A percentile compares a stretch with the other conserved stretches of the same genome.
Evolutionary conservation across 2,797 vertebrate species (phyloP).

Genomic region (Spondyliosoma cantharus): DNA sequence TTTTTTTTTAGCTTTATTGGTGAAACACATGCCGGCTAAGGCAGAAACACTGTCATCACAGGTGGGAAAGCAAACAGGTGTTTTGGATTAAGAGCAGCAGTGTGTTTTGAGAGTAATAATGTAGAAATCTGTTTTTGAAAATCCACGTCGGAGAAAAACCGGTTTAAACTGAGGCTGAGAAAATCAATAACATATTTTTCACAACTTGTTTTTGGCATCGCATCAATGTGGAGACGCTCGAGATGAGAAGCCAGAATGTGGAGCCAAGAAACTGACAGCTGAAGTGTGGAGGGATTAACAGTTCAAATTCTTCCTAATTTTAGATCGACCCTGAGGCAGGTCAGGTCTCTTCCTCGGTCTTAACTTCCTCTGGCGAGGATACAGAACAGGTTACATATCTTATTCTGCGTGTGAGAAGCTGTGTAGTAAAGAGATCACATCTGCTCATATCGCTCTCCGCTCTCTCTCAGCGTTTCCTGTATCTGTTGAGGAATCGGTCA

Average conservation of each 20-base stretch:
- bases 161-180: background rate
- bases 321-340: background rate
- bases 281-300: slow-evolving; percentile 6
- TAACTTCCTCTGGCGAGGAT: background rate
- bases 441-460: background rate
- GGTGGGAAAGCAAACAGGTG: too few species aligned
- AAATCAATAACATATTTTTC: background rate
- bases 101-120: too few species aligned
- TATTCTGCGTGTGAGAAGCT: background rate
- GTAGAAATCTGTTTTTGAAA: too few species aligned
- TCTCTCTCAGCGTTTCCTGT: background rate
- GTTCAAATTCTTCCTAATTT: slow-evolving; percentile 5
- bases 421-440: background rate
- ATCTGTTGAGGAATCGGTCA: background rate
- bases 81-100: too few species aligned
- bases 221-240: background rate
- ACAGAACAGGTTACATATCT: background rate
- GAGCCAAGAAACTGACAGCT: slow-evolving; percentile 49
- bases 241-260: slow-evolving; percentile 4
- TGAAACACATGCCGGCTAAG: too few species aligned
- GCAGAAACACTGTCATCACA: too few species aligned
- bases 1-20: too few species aligned
- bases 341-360: background rate
- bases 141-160: background rate
- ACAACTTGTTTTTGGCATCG: slow-evolving; percentile 18